Evolutionary conservation across 2,888 invertebrate genomes (phyloP), one percentile per base, ranked within the genome.

Genomic region (Apamea sordens): DNA sequence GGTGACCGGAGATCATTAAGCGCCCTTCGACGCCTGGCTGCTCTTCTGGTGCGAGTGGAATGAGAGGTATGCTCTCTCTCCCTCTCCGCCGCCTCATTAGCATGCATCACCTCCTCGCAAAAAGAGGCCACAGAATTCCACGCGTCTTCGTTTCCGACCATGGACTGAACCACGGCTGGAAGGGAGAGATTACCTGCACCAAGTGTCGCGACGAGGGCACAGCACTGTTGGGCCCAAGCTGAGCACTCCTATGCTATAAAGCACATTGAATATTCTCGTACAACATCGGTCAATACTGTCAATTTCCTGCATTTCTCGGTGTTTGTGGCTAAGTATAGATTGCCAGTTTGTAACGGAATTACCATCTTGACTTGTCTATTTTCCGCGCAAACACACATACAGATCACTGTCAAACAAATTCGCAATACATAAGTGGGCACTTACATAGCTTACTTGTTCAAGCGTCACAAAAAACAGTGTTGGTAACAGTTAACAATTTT

Each of bases 311-410:
- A 74, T 6, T 56, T 36, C 36, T 63, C 63, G 32, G 28, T 68
- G 56, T n/a, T 56, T 81, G 63, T 79, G 53, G 70, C 70, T 64
- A 21, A 63, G 63, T 21, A 71, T 36, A n/a, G 21, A 56, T 70
- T 59, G 59, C 53, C 18, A 41, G 3, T 56, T 71, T 77, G 32
- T 81, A 61, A 72, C 47, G 41, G 32, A 13, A 44, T 56, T 21
- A 21, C 24, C n/a, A 32, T 32, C 24, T 64, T 59, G 18, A 36
- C n/a, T n/a, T 56, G 44, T 21, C 11, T 41, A 76, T 76, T 24
- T 44, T 36, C 15, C 41, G 28, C 24, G 24, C 56, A 65, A 70
- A 64, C 11, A 24, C 24, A 59, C 3, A 5, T 59, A 24, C 15
- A 69, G 1, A n/a, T 28, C 13, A n/a, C 53, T 59, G 47, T 59